Conservation (phyloP, 2,797 vertebrate species). For the Moxostoma hubbsi region DNA sequence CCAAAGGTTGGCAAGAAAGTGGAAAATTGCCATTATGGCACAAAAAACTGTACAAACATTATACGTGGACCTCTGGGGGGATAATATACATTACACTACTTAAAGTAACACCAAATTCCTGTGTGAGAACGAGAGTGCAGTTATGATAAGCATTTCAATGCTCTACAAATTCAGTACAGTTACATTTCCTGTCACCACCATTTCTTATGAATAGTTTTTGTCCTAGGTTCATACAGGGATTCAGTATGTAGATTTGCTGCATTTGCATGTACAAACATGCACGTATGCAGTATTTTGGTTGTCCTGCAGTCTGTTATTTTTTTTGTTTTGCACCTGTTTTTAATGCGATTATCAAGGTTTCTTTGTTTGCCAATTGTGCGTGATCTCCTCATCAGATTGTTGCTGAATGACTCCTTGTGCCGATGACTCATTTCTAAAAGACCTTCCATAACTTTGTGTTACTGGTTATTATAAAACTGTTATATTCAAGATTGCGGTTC, state of each 20-base stretch:
- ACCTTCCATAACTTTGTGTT: slow-evolving; percentile 13
- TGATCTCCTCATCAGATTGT: neutral
- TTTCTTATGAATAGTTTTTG: neutral
- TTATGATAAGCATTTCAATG: neutral
- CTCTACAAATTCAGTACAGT: neutral
- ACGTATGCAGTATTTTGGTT: slow-evolving; percentile 30
- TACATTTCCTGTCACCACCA: neutral
- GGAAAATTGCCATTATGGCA: no score
- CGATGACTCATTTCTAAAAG: slow-evolving; percentile 43
- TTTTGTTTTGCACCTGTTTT: slow-evolving; percentile 25
- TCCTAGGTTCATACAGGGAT: slow-evolving; percentile 7
- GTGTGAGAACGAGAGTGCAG: neutral
- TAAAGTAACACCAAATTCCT: neutral
- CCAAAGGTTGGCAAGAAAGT: no score
- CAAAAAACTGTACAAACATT: no score
- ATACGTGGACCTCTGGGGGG: no score
- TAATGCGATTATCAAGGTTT: slow-evolving; percentile 31
- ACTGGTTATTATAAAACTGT: neutral
- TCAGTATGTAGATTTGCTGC: neutral
- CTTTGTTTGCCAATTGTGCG: slow-evolving; percentile 8
- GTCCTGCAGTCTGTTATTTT: slow-evolving; percentile 18
- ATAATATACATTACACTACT: no score
- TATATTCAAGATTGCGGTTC: neutral
- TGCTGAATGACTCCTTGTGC: slow-evolving; percentile 7
- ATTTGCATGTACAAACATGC: neutral